phyloP scores from a whole-genome alignment of 2,113 vertebrate species.

The Turdus rufiventris region DNA sequence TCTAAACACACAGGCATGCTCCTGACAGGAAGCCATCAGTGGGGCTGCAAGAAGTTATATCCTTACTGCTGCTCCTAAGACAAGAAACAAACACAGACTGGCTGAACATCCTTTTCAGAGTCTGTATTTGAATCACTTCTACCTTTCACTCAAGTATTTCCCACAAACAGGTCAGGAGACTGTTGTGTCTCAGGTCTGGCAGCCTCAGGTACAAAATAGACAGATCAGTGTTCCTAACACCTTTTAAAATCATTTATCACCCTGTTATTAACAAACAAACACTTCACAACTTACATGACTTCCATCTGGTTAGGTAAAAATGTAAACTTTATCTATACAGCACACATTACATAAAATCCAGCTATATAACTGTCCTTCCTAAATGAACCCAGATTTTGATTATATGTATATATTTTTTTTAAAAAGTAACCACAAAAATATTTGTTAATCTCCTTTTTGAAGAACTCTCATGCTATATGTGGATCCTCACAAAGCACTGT shows the following conservation, averaged over 20 bases:
- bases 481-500: background rate
- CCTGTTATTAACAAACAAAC: background rate
- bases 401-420: background rate
- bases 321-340: background rate
- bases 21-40: background rate
- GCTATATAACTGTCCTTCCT: background rate
- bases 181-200: background rate
- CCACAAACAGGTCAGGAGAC: background rate
- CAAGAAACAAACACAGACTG: background rate
- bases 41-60: background rate
- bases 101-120: background rate
- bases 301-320: conserved; percentile 7
- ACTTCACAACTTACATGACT: background rate
- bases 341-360: background rate
- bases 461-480: background rate
- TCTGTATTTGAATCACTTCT: background rate
- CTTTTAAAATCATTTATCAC: background rate
- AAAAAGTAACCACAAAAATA: background rate
- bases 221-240: background rate
- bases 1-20: background rate
- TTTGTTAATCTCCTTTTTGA: background rate
- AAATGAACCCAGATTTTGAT: background rate
- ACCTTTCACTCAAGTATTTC: background rate
- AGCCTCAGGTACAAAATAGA: background rate
- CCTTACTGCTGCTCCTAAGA: background rate